phyloP scores from a whole-genome alignment of 1,140 invertebrate genomes.

The Macrobrachium rosenbergii region DNA sequence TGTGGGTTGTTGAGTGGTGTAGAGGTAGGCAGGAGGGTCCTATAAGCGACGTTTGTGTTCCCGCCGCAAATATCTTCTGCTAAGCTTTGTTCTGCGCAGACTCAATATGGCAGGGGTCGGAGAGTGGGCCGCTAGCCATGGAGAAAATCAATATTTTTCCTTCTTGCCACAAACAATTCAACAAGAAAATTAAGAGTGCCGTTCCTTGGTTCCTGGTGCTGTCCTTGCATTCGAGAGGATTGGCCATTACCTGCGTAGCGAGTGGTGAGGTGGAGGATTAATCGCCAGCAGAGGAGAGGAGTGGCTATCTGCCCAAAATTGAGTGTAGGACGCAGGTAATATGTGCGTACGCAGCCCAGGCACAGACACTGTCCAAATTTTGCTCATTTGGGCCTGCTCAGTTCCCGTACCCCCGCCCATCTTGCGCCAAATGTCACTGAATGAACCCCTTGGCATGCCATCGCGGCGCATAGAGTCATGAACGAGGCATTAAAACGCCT shows the following conservation, averaged over 20 bases:
- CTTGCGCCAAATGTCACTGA: constrained; percentile 61
- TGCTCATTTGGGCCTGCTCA: constrained; percentile 64
- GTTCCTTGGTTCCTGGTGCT: constrained; percentile 43
- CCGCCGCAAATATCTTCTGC: constrained; percentile 71
- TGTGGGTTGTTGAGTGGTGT: neutral
- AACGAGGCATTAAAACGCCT: constrained; percentile 30
- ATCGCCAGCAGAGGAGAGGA: constrained; percentile 1
- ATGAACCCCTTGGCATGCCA: constrained; percentile 55
- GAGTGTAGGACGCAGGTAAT: constrained; percentile 55
- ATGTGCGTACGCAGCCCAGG: constrained; percentile 61
- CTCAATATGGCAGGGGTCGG: constrained; percentile 71
- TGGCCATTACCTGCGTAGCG: constrained; percentile 34
- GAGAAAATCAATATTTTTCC: constrained; percentile 65
- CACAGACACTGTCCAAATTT: constrained; percentile 49
- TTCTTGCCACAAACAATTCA: constrained; percentile 63
- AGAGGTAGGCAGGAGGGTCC: neutral
- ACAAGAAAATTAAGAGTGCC: constrained; percentile 58
- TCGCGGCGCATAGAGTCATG: constrained; percentile 54
- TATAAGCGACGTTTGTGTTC: constrained; percentile 20
- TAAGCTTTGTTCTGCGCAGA: constrained; percentile 73
- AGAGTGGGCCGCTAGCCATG: constrained; percentile 56
- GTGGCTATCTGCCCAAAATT: constrained; percentile 14
- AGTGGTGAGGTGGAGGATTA: constrained; percentile 50
- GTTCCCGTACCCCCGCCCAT: constrained; percentile 58
- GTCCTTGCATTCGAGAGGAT: constrained; percentile 28